Conservation (phyloP, 2,888 invertebrate genomes). For the Tenthredo amoena region DNA sequence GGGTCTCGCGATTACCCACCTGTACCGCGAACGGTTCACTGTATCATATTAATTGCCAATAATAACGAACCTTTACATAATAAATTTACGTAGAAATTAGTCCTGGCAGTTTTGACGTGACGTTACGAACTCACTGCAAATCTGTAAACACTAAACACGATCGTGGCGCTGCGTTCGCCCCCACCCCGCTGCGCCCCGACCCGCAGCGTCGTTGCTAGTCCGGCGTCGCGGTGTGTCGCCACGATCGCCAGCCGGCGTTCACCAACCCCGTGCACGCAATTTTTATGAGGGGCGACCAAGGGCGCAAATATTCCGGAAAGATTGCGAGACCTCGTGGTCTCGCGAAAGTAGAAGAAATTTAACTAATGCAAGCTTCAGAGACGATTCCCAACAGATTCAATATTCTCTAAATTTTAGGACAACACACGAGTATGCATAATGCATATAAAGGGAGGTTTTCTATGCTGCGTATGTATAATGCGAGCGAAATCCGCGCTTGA, state of each 20-base stretch:
- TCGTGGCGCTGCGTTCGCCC: constrained; percentile 68
- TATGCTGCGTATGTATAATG: not conserved
- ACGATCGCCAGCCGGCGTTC: constrained; percentile 10
- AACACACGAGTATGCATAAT: not conserved
- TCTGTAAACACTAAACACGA: constrained; percentile 73
- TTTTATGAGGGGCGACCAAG: not conserved
- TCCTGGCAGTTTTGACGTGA: constrained; percentile 76
- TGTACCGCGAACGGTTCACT: constrained; percentile 8
- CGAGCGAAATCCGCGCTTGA: not conserved
- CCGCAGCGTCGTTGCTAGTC: constrained; percentile 46
- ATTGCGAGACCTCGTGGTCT: not conserved
- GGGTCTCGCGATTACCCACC: not conserved
- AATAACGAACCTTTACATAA: constrained; percentile 75
- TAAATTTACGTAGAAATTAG: constrained; percentile 74
- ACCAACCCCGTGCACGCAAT: not conserved
- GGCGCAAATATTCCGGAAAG: not conserved
- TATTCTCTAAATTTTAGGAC: too few species aligned
- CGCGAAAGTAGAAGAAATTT: not conserved
- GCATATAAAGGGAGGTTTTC: not conserved
- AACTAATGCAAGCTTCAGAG: too few species aligned
- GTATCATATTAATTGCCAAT: constrained; percentile 24
- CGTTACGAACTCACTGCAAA: constrained; percentile 76
- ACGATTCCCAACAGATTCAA: too few species aligned
- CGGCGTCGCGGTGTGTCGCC: constrained; percentile 18
- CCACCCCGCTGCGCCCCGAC: not conserved